Evolutionary conservation across 2,888 invertebrate species (phyloP).

Genomic region (Dioctria rufipes): DNA sequence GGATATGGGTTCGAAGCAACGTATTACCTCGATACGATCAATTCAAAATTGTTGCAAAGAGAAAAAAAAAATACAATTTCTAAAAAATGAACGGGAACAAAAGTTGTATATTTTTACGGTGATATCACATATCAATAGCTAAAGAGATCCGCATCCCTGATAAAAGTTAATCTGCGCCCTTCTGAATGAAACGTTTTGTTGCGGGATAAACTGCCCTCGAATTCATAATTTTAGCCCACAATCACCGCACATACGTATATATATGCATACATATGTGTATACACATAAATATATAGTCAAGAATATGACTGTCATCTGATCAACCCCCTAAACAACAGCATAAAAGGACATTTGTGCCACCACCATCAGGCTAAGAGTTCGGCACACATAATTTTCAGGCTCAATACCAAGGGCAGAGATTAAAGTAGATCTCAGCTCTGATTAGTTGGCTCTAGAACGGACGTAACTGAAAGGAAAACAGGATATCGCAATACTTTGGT

Average conservation of each 20-base stretch:
- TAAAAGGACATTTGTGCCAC: slow-evolving; percentile 51
- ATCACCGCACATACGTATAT: background rate
- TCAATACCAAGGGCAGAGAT: slow-evolving; percentile 37
- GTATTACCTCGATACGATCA: slow-evolving; percentile 34
- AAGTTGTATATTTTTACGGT: slow-evolving; percentile 30
- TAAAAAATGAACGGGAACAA: slow-evolving; percentile 24
- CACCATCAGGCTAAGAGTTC: slow-evolving; percentile 16
- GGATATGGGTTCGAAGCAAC: slow-evolving; percentile 19
- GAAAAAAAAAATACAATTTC: slow-evolving; percentile 5
- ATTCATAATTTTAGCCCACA: slow-evolving; percentile 49
- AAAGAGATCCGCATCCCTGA: slow-evolving; percentile 58
- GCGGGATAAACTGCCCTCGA: slow-evolving; percentile 51
- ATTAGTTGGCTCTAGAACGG: slow-evolving; percentile 33
- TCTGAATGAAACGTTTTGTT: slow-evolving; percentile 43
- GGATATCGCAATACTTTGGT: slow-evolving; percentile 39
- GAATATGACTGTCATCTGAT: slow-evolving; percentile 47
- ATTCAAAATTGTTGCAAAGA: background rate
- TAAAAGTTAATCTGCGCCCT: slow-evolving; percentile 57
- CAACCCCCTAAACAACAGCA: slow-evolving; percentile 50
- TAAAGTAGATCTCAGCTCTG: slow-evolving; percentile 40
- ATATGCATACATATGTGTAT: slow-evolving; percentile 3
- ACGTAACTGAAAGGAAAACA: slow-evolving; percentile 25
- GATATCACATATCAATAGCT: slow-evolving; percentile 55
- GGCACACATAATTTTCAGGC: slow-evolving; percentile 40
- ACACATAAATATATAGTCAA: background rate